phyloP scores from a whole-genome alignment of 1,140 invertebrate genomes.

The Prorops nasuta region DNA sequence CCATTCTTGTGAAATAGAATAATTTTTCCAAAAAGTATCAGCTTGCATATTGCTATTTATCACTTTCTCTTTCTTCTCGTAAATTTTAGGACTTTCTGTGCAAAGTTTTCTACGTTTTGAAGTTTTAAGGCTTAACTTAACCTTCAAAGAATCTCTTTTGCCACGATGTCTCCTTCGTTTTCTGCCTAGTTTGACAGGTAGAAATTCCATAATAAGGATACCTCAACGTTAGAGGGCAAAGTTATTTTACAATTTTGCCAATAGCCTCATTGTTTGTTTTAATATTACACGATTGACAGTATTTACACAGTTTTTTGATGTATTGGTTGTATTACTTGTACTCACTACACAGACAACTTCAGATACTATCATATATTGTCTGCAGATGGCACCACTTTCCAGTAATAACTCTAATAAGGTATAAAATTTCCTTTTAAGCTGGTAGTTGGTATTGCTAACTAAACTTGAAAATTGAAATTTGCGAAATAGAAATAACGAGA shows the following conservation, averaged over 20 bases:
- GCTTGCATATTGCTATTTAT: conserved; percentile 33
- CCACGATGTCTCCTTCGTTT: conserved; percentile 32
- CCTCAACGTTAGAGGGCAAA: too few species aligned
- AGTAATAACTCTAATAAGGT: too few species aligned
- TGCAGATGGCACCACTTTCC: too few species aligned
- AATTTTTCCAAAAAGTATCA: conserved; percentile 51
- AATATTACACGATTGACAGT: not conserved
- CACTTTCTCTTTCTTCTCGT: conserved; percentile 9
- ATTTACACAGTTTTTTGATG: not conserved
- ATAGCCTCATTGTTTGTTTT: not conserved
- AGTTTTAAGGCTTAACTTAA: conserved; percentile 39
- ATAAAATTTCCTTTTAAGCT: conserved; percentile 15
- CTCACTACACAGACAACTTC: too few species aligned
- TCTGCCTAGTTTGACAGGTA: too few species aligned
- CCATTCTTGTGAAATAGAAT: conserved; percentile 45
- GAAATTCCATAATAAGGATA: conserved; percentile 45
- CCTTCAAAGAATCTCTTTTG: conserved; percentile 21
- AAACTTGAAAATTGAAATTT: not conserved
- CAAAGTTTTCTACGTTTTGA: conserved; percentile 20
- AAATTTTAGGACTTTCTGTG: conserved; percentile 3
- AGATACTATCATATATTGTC: too few species aligned
- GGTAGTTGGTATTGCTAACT: not conserved
- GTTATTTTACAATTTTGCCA: not conserved
- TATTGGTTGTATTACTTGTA: too few species aligned
- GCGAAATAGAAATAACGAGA: too few species aligned